Percentiles rank a stretch among this genome's conserved stretches.
Conservation (phyloP, 2,113 vertebrate species). For the Lagopus leucura region DNA sequence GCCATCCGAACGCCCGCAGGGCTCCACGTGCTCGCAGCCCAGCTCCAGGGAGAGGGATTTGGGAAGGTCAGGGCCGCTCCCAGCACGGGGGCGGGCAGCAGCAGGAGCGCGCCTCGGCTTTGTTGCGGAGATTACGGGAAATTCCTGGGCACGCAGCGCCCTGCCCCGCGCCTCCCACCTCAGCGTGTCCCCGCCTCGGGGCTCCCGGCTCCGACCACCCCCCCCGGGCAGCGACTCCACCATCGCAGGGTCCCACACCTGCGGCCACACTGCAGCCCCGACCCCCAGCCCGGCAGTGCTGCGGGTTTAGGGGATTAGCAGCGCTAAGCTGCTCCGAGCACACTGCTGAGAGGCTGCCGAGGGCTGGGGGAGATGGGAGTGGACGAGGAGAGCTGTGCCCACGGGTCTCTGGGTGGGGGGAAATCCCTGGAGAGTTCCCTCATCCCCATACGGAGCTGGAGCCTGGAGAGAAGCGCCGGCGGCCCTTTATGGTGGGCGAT, state of each 20-base stretch:
- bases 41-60: background rate
- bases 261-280: background rate
- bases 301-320: constrained; percentile 51
- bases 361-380: background rate
- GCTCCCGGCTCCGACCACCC: background rate
- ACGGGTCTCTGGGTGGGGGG: background rate
- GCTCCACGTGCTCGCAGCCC: background rate
- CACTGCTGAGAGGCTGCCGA: background rate
- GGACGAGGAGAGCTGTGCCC: background rate
- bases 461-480: background rate
- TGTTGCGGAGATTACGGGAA: constrained; percentile 41
- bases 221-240: background rate
- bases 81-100: background rate
- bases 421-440: fast-evolving
- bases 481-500: background rate
- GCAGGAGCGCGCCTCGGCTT: constrained; percentile 34
- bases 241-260: background rate
- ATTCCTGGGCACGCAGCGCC: constrained; percentile 47
- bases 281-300: background rate
- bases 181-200: background rate
- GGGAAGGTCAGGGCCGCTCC: background rate
- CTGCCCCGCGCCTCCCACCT: background rate
- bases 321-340: background rate
- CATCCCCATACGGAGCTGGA: fast-evolving
- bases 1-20: background rate